Evolutionary conservation across 2,113 vertebrate genomes (phyloP), one percentile per base, ranked within the genome.

Genomic region (Phoxinus phoxinus): DNA sequence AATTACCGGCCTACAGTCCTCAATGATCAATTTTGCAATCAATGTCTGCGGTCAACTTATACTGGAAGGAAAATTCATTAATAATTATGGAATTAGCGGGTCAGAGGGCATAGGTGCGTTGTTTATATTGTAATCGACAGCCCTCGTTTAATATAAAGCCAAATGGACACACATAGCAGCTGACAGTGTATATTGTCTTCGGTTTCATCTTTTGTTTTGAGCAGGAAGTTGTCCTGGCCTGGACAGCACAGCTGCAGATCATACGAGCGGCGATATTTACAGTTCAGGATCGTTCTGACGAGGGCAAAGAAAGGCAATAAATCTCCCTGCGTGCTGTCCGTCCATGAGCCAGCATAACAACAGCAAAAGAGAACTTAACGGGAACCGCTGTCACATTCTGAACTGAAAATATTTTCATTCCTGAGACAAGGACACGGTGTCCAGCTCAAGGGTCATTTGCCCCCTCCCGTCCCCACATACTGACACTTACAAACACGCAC

Each of bases 271-370:
- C 61, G 63, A 84, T 84, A 88, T 88, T 88, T 88, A 86, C 85
- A 88, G 87, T 88, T 88, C 87, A 86, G 87, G 85, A 84, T 84
- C 84, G 67, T 73, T 84, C 46, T 32, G 82, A 85, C 59, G 72
- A 81, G 87, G 85, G 87, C 82, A 89, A 77, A 84, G 86, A 89
- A 89, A 89, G 79, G 85, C 83, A 86, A 89, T 86, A 89, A 88
- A 84, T 88, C 87, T 88, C 85, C 35, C 87, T 25, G 82, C 82
- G 32, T 85, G 85, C 85, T 74, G 32, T 82, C 87, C 80, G 41
- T 77, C 71, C 77, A 53, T 72, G 87, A 81, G 53, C 58, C 85
- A 65, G 37, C 53, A 59, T 59, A 81, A 81, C 77, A 72, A 72
- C 85, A 81, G 78, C 76, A 25, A 41, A 5, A 10, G 30, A 72